These are phyloP conservation scores for Pangasianodon gigas DNA, from an alignment of 2,113 vertebrate species.

Conservation along the genomic window DNA sequence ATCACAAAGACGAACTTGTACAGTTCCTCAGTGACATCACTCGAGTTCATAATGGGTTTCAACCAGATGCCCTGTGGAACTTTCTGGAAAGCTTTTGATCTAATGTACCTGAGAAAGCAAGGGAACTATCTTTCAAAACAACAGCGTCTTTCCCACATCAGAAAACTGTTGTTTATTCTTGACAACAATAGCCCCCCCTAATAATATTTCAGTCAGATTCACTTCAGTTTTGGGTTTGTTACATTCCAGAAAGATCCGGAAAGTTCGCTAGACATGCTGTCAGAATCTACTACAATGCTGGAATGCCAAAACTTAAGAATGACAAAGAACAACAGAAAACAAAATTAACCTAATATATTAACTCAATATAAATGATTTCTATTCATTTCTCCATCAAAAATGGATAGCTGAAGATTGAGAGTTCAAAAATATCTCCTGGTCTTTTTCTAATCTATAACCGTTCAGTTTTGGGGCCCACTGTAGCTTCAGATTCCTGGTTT, in stretches of 20 bases:
- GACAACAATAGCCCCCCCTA: not conserved
- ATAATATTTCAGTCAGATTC: not conserved
- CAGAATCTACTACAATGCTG: not conserved
- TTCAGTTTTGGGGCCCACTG: not conserved
- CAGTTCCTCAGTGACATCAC: not conserved
- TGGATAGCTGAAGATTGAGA: not conserved
- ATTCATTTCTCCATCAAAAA: not conserved
- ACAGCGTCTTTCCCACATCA: not conserved
- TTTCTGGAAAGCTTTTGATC: not conserved
- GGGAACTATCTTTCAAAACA: not conserved
- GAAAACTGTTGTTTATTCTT: not conserved
- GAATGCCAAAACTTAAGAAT: not conserved
- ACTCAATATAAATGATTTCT: not conserved
- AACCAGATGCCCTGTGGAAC: not conserved
- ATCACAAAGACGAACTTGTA: not conserved
- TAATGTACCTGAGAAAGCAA: not conserved
- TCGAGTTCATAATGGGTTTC: not conserved
- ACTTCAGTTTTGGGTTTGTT: not conserved
- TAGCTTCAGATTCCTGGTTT: not conserved
- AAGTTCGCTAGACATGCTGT: not conserved
- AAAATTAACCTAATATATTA: not conserved
- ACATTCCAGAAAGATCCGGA: not conserved
- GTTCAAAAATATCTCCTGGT: not conserved
- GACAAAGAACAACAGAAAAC: not conserved
- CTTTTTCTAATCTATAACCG: not conserved